phyloP scores from a whole-genome alignment of 2,797 vertebrate genomes.

The Hylomyscus alleni region DNA sequence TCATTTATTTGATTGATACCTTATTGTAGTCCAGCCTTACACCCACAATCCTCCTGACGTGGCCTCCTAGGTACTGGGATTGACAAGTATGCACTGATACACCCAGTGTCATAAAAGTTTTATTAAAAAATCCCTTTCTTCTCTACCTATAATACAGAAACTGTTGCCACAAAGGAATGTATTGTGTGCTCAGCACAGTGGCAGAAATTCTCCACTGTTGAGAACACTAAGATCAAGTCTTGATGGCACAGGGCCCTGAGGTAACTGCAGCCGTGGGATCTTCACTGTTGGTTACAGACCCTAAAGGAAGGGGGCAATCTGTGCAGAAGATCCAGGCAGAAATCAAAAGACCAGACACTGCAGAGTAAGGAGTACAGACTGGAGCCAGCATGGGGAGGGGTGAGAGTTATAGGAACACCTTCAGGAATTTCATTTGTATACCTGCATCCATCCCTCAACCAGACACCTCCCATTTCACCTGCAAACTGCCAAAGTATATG shows the following conservation, averaged over 20 bases:
- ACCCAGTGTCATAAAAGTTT: conserved; percentile 47
- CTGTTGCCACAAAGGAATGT: not conserved
- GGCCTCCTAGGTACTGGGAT: not conserved
- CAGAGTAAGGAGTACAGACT: not conserved
- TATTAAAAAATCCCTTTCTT: not conserved
- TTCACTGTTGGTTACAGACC: not conserved
- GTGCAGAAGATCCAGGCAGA: not conserved
- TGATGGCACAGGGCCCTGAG: not conserved
- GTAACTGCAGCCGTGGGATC: not conserved
- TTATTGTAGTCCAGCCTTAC: not conserved
- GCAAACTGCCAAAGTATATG: not conserved
- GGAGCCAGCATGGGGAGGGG: not conserved
- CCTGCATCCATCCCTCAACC: not conserved
- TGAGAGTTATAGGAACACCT: not conserved
- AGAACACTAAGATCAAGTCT: conserved; percentile 37
- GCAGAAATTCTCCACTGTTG: not conserved
- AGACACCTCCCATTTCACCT: not conserved
- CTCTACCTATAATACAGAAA: not conserved
- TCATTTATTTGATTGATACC: not conserved
- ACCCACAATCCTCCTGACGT: not conserved
- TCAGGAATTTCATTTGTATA: not conserved
- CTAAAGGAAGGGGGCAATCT: not conserved
- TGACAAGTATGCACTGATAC: not conserved
- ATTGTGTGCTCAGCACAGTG: not conserved
- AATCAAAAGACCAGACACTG: conserved; percentile 2